phyloP scores from a whole-genome alignment of 2,888 invertebrate genomes.

The Aplocera efformata region DNA sequence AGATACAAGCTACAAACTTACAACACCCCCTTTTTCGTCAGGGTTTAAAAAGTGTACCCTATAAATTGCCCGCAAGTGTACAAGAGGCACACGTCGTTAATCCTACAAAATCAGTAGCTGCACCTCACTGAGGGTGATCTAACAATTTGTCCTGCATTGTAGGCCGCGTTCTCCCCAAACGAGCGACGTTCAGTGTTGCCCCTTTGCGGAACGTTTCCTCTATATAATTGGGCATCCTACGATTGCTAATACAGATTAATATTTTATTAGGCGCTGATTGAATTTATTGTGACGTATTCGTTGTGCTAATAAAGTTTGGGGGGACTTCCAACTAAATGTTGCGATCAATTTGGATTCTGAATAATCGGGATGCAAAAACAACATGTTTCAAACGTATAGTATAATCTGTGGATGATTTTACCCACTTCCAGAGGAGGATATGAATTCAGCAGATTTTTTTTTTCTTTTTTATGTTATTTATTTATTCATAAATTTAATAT shows the following conservation, averaged over 20 bases:
- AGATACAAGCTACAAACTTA: too few relatives aligned
- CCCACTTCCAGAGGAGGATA: too few relatives aligned
- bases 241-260: constrained; percentile 36
- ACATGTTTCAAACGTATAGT: too few relatives aligned
- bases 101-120: constrained; percentile 40
- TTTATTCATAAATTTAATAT: too few relatives aligned
- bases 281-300: constrained; percentile 28
- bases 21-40: too few relatives aligned
- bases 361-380: too few relatives aligned
- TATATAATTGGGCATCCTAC: constrained; percentile 61
- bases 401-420: too few relatives aligned
- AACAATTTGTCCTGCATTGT: constrained; percentile 62
- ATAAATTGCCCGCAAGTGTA: constrained; percentile 30
- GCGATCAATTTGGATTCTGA: too few relatives aligned
- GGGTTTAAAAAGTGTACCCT: constrained; percentile 1
- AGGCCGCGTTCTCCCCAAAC: constrained; percentile 11
- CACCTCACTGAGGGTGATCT: constrained; percentile 32
- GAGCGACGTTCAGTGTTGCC: constrained; percentile 15
- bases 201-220: constrained; percentile 52
- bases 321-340: too few relatives aligned
- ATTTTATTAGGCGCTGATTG: constrained; percentile 28
- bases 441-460: too few relatives aligned
- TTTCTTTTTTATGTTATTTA: too few relatives aligned
- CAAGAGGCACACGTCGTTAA: constrained; percentile 43
- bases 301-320: background rate